Evolutionary conservation across 2,797 vertebrate genomes (phyloP).

Genomic region (Petrocephalus schoutedeni): DNA sequence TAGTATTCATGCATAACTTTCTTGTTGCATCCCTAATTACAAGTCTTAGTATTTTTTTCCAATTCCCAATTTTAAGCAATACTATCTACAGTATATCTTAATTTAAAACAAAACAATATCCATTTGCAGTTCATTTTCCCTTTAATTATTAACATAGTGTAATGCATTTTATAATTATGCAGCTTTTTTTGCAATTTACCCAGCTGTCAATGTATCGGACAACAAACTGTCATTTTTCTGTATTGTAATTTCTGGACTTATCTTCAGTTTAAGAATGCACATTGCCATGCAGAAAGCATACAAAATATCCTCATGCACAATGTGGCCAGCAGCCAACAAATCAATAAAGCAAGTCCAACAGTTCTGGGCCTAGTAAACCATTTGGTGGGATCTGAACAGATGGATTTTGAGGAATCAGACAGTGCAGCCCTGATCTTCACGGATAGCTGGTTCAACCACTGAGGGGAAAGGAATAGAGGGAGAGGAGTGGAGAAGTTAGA

Average conservation of each 20-base stretch:
- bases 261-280: background rate
- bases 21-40: background rate
- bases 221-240: background rate
- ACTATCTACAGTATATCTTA: slow-evolving; percentile 12
- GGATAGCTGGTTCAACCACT: slow-evolving; percentile 41
- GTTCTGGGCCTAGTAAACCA: background rate
- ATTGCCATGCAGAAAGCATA: background rate
- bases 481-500: background rate
- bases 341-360: background rate
- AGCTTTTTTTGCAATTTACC: background rate
- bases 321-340: background rate
- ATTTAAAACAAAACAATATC: slow-evolving; percentile 12
- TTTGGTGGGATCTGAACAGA: slow-evolving; percentile 44
- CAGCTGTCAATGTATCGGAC: background rate
- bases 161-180: slow-evolving; percentile 8
- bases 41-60: background rate
- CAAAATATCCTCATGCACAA: background rate
- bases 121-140: background rate
- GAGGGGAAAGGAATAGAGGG: slow-evolving; percentile 10
- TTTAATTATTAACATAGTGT: slow-evolving; percentile 6
- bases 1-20: slow-evolving; percentile 6
- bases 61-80: background rate
- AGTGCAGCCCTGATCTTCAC: slow-evolving; percentile 48
- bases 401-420: slow-evolving; percentile 43
- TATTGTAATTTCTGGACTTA: background rate